Evolutionary conservation across 1,140 invertebrate species (phyloP), one percentile per base, ranked within the genome.

Genomic region (Drosophila fuyamai): DNA sequence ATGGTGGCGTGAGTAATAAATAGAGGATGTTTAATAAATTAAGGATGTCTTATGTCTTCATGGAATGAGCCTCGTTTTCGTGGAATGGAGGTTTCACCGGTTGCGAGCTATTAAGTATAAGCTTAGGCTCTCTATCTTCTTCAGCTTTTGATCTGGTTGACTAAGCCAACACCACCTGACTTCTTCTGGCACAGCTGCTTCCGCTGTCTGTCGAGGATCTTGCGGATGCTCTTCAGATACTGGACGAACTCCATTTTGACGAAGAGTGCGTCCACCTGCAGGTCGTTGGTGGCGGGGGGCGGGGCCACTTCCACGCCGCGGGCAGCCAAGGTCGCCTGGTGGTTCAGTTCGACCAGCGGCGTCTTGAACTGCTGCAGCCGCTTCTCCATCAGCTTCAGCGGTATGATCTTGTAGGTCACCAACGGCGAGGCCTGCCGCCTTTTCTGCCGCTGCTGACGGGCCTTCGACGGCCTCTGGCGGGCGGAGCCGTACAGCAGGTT

Each of bases 51-150:
- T 54, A 23, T 23, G 23, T 23, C 23, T 23, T 23, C 18, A 55
- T 72, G 71, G 59, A 76, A 76, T 76, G 72, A 75, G 72, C 70
- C 70, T 75, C 72, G 67, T 70, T 40, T 50, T 70, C 8, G n/a
- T 27, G 65, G 67, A 70, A 40, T 56, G 38, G 51, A 74, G 51
- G 50, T 74, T 74, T 74, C 32, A 29, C 43, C 73, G 27, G 63
- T 68, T 54, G 1, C 36, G 18, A 8, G 12, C 18, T 35, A 3
- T 18, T 38, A 10, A n/a, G n/a, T 0, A 1, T 27, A 8, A 40
- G 14, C 8, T 29, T 2, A 23, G n/a, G 4, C 10, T 23, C 36
- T 54, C 1, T 13, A 10, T 29, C 8, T 32, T 8, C n/a, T 18
- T 14, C 12, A 35, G 13, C n/a, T 50, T 8, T 36, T 0, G 35